These are phyloP conservation scores for Myoxocephalus aenaeus DNA, from an alignment of 2,797 vertebrate species.

Conservation along the genomic window DNA sequence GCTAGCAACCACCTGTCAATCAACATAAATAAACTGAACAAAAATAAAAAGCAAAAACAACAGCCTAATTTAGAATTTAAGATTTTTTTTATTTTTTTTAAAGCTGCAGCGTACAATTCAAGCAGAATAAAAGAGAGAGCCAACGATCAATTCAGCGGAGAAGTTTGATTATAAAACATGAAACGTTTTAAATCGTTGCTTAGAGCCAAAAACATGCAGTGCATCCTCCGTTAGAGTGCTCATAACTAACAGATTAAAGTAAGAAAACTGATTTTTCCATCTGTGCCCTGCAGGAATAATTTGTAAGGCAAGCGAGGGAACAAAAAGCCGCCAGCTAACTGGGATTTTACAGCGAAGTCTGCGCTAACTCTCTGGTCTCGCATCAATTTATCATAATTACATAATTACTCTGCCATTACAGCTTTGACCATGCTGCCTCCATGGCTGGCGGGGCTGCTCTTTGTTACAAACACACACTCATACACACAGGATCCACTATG, in stretches of 20 bases:
- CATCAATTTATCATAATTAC: conserved; percentile 57
- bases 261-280: conserved; percentile 41
- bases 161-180: conserved; percentile 26
- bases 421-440: conserved; percentile 35
- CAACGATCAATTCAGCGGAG: conserved; percentile 24
- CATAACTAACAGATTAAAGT: conserved; percentile 50
- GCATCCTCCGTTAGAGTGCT: conserved; percentile 41
- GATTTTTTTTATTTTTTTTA: too few relatives aligned
- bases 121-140: conserved; percentile 22
- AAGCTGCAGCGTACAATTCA: too few relatives aligned
- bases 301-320: conserved; percentile 22
- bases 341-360: conserved; percentile 25
- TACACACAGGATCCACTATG: conserved; percentile 24
- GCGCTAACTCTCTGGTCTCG: conserved; percentile 11
- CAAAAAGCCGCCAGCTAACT: conserved; percentile 34
- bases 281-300: conserved; percentile 39
- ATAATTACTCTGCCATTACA: conserved; percentile 51
- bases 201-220: conserved; percentile 26
- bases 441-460: conserved; percentile 27
- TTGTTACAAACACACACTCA: conserved; percentile 27
- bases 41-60: conserved; percentile 29
- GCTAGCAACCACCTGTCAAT: conserved; percentile 86
- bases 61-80: conserved; percentile 10
- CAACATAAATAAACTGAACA: conserved; percentile 35
- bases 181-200: conserved; percentile 23